phyloP scores from a whole-genome alignment of 2,113 vertebrate species.

The Corythoichthys haematopterus region DNA sequence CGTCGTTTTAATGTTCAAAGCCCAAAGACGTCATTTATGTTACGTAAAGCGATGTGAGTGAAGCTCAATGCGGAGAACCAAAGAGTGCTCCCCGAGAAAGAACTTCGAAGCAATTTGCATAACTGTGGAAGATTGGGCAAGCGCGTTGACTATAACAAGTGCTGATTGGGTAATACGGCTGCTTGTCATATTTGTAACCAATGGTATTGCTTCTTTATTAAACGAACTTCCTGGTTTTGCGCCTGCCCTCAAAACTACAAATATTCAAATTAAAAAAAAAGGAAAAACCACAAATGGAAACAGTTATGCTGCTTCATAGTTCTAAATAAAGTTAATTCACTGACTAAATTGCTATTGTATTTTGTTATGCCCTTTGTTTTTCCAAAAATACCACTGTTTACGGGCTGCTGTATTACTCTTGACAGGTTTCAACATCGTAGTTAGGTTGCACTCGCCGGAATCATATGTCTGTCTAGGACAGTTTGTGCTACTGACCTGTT shows the following conservation, averaged over 20 bases:
- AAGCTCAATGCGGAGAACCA: constrained; percentile 27
- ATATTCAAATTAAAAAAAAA: neutral
- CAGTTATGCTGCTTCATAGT: neutral
- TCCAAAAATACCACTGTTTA: no score
- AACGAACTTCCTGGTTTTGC: neutral
- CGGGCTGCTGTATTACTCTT: neutral
- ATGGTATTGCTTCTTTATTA: constrained; percentile 11
- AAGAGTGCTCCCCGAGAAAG: constrained; percentile 32
- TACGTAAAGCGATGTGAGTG: constrained; percentile 33
- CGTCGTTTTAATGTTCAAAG: constrained; percentile 2
- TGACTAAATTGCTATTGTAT: no score
- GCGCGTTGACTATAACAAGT: constrained; percentile 5
- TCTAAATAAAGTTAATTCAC: neutral
- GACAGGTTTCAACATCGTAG: neutral
- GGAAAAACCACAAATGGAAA: neutral
- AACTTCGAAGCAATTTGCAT: constrained; percentile 58
- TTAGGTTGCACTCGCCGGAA: constrained; percentile 8
- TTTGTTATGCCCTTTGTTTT: neutral
- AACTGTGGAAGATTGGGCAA: constrained; percentile 30
- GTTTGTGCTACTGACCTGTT: constrained; percentile 51
- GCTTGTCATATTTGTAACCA: constrained; percentile 28
- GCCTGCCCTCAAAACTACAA: neutral
- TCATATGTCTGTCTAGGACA: neutral
- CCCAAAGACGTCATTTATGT: neutral
- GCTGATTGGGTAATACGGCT: constrained; percentile 27